phyloP scores from a whole-genome alignment of 2,888 invertebrate species.

The Oithona nana region DNA sequence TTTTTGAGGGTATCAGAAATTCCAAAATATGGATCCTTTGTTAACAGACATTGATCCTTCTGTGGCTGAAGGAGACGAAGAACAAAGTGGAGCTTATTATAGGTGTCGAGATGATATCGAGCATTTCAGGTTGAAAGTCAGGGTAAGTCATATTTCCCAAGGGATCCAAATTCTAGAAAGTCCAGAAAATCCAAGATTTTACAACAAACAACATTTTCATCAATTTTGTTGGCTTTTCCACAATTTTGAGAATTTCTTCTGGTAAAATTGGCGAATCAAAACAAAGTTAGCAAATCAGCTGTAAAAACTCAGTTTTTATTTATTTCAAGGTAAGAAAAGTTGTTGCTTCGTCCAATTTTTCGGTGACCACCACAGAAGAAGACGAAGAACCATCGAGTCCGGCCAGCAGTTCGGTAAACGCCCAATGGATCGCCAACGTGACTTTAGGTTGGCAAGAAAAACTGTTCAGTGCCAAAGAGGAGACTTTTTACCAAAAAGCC shows the following conservation, averaged over 20 bases:
- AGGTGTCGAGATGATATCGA: constrained; percentile 1
- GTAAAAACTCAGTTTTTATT: too few relatives aligned
- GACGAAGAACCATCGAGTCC: not conserved
- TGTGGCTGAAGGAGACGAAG: not conserved
- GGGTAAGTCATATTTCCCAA: not conserved
- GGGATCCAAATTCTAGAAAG: too few relatives aligned
- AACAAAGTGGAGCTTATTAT: not conserved
- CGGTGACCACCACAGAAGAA: not conserved
- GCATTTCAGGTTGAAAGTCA: not conserved
- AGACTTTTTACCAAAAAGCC: not conserved
- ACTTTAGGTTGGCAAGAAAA: constrained; percentile 11
- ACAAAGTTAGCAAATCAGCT: too few relatives aligned
- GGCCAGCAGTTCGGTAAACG: not conserved
- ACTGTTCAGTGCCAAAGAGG: not conserved
- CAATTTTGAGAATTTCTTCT: too few relatives aligned
- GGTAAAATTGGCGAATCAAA: too few relatives aligned
- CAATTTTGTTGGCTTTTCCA: too few relatives aligned
- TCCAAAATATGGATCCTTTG: not conserved
- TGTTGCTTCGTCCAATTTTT: not conserved
- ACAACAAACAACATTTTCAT: too few relatives aligned
- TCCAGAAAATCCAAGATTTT: too few relatives aligned
- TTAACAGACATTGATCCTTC: not conserved
- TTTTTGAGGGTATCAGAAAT: too few relatives aligned
- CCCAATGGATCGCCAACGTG: not conserved
- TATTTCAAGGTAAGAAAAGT: too few relatives aligned